Evolutionary conservation across 2,113 vertebrate genomes (phyloP).

Genomic region (Barbus barbus): DNA sequence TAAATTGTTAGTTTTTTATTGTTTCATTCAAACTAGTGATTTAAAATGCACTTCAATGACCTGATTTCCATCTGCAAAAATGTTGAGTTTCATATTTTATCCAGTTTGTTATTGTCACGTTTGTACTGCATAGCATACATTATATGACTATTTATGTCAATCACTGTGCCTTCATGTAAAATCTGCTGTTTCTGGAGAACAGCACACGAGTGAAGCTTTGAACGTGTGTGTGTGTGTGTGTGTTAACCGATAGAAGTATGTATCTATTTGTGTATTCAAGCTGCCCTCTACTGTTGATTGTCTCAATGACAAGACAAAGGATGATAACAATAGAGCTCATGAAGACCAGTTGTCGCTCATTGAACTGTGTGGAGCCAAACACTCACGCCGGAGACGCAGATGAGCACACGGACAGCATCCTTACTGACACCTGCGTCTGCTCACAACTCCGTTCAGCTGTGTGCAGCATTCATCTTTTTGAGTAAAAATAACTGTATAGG

Average conservation of each 20-base stretch:
- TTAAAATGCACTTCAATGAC: too few relatives aligned
- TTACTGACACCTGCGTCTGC: not conserved
- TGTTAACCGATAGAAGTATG: slow-evolving; percentile 40
- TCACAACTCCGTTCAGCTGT: not conserved
- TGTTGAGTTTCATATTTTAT: not conserved
- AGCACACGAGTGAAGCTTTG: slow-evolving; percentile 27
- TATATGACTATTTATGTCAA: slow-evolving; percentile 63
- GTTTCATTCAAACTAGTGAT: too few relatives aligned
- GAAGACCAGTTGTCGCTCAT: slow-evolving; percentile 15
- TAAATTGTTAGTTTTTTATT: too few relatives aligned
- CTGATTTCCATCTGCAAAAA: too few relatives aligned
- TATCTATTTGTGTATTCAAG: slow-evolving; percentile 79
- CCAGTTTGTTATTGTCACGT: not conserved
- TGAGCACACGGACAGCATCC: too few relatives aligned
- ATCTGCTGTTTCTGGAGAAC: slow-evolving; percentile 54
- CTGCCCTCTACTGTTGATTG: slow-evolving; percentile 79
- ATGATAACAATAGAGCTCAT: slow-evolving; percentile 58
- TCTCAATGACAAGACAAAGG: slow-evolving; percentile 71
- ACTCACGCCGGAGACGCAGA: not conserved
- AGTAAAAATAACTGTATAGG: not conserved
- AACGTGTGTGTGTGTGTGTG: slow-evolving; percentile 47
- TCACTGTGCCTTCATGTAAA: slow-evolving; percentile 60
- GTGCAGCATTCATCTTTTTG: not conserved
- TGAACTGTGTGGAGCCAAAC: not conserved
- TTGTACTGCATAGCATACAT: too few relatives aligned